Conservation (phyloP, 2,797 vertebrate species). For the Cetoscarus ocellatus region DNA sequence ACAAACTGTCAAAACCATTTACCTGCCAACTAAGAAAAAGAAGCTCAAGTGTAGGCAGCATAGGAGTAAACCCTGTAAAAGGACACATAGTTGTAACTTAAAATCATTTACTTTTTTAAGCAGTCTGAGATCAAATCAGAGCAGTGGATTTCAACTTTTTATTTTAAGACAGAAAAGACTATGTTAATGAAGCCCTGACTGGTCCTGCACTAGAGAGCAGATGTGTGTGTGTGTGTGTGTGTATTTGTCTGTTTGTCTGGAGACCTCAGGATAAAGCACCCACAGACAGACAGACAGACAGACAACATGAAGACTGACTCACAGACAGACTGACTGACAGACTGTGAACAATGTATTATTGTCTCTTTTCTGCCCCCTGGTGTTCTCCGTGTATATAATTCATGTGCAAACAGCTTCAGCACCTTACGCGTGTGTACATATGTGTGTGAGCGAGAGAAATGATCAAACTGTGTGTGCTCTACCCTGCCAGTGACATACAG, state of each 20-base stretch:
- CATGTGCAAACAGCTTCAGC: slow-evolving; percentile 88
- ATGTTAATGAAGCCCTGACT: slow-evolving; percentile 15
- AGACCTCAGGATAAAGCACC: slow-evolving; percentile 56
- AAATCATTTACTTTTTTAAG: too few relatives aligned
- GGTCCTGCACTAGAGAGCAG: slow-evolving; percentile 8
- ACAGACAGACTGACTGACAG: slow-evolving; percentile 33
- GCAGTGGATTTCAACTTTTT: too few relatives aligned
- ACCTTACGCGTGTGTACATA: slow-evolving; percentile 84
- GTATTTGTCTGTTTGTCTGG: slow-evolving; percentile 33
- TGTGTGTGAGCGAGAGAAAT: not conserved
- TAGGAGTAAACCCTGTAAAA: too few relatives aligned
- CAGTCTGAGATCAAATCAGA: too few relatives aligned
- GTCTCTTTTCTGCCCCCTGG: slow-evolving; percentile 32
- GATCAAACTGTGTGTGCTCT: slow-evolving; percentile 45
- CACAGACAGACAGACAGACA: slow-evolving; percentile 24
- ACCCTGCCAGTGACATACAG: slow-evolving; percentile 17
- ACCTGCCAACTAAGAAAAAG: too few relatives aligned
- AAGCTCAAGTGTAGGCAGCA: too few relatives aligned
- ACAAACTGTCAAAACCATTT: too few relatives aligned
- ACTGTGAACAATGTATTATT: slow-evolving; percentile 41
- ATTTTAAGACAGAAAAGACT: slow-evolving; percentile 8
- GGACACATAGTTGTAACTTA: too few relatives aligned
- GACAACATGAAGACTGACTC: slow-evolving; percentile 7
- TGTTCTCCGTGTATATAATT: slow-evolving; percentile 91
- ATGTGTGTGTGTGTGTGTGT: not conserved